Base-by-base conservation (phyloP, 1,140 invertebrate species). In the Hylyphantes graminicola region DNA sequence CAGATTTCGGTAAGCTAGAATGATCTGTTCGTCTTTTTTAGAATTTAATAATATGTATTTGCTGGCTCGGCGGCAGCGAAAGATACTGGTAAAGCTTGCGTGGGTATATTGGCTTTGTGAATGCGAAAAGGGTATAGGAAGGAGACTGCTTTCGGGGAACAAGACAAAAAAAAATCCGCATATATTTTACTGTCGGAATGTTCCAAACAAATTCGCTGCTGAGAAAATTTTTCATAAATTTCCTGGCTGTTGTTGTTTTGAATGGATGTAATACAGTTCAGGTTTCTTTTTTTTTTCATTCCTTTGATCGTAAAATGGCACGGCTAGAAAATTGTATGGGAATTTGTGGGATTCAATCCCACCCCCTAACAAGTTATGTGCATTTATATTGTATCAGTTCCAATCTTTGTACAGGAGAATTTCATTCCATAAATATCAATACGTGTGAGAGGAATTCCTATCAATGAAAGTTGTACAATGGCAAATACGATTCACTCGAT, bases 11-110 rank as follows among this genome's bases (percentile, higher is more conserved):
- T 81, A 73, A 81, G 68, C 79, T 61, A 55, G 57, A 81, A 81
- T 81, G 79, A 81, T 81, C 79, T 68, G 67, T 55, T 81, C 68
- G 15, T 53, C 68, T 81, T 81, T 78, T 81, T 81, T 81, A 72
- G 79, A 81, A 81, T 81, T 81, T 81, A 81, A 81, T 81, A 81
- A 81, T 81, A 81, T 73, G 79, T 81, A 81, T 81, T 81, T 81
- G 55, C 57, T 57, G 55, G 68, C 55, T 73, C 59, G 48, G 21
- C 48, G 35, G 54, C 53, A 10, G 65, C 15, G 21, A 35, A 65
- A 80, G 61, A 70, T 70, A 54, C 53, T 57, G 54, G 53, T 50
- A 63, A 78, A 53, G 59, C 50, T 64, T 13, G 19, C 65, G 53
- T 63, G 65, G 67, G 79, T 73, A 73, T 81, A 81, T 81, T 81